Conservation (phyloP, 1,140 invertebrate species). For the Muscidifurax raptorellus region DNA sequence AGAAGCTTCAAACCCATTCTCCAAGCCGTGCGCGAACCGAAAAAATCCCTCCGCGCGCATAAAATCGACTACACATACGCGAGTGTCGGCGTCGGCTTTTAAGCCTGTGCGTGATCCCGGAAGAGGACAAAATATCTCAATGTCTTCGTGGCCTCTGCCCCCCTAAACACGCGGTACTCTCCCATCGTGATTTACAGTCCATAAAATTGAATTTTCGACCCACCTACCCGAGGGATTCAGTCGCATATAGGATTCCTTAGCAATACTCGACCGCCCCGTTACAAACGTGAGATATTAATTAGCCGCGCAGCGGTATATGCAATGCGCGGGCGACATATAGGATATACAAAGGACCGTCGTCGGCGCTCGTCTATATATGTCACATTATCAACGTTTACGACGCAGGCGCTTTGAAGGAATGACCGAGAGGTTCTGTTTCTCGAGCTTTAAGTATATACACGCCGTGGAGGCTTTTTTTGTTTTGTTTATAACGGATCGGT, state of each 20-base stretch:
- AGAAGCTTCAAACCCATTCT: not conserved
- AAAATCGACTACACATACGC: slow-evolving; percentile 4
- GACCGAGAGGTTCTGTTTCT: not conserved
- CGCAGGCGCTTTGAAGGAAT: not conserved
- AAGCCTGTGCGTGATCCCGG: slow-evolving; percentile 40
- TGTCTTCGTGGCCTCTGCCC: not conserved
- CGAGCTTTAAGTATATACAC: not conserved
- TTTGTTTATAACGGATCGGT: no score
- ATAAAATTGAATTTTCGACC: slow-evolving; percentile 50
- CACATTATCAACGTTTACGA: slow-evolving; percentile 30
- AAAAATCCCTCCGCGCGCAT: not conserved
- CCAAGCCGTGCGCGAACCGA: not conserved
- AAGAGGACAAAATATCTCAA: slow-evolving; percentile 50
- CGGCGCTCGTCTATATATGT: not conserved
- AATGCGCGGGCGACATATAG: not conserved
- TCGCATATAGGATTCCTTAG: not conserved
- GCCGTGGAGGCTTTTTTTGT: not conserved
- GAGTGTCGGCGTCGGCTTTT: no score
- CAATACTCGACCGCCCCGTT: slow-evolving; percentile 17
- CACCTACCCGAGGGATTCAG: slow-evolving; percentile 20
- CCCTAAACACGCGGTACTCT: slow-evolving; percentile 2
- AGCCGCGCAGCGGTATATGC: slow-evolving; percentile 43
- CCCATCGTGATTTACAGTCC: slow-evolving; percentile 46
- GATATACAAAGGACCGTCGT: slow-evolving; percentile 28
- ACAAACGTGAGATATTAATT: slow-evolving; percentile 53